phyloP scores from a whole-genome alignment of 1,140 invertebrate species.

The Listronotus bonariensis region DNA sequence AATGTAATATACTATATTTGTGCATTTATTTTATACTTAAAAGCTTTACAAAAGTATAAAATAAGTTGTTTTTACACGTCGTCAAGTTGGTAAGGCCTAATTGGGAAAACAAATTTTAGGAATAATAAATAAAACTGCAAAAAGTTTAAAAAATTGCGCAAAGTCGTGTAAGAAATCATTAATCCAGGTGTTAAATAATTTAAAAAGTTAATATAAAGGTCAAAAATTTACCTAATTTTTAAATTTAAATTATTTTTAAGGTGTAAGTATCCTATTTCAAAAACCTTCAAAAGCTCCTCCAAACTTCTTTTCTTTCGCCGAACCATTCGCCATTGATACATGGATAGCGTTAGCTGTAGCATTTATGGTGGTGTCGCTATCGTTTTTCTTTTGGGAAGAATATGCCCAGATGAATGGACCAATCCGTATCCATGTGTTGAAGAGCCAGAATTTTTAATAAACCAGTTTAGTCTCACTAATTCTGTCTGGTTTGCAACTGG shows the following conservation, averaged over 20 bases:
- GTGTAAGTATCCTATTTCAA: slow-evolving; percentile 76
- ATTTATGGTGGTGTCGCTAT: slow-evolving; percentile 77
- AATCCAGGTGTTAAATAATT: too few species aligned
- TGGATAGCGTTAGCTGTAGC: slow-evolving; percentile 79
- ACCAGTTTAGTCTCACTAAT: slow-evolving; percentile 70
- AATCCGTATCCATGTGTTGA: slow-evolving; percentile 77
- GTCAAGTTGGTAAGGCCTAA: too few species aligned
- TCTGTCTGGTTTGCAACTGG: slow-evolving; percentile 62
- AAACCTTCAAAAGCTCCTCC: slow-evolving; percentile 72
- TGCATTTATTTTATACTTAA: too few species aligned
- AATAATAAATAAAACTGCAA: too few species aligned
- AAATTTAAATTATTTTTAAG: slow-evolving; percentile 53
- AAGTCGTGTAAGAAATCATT: too few species aligned
- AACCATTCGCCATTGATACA: slow-evolving; percentile 79
- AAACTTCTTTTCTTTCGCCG: slow-evolving; percentile 79
- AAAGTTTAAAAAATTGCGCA: too few species aligned
- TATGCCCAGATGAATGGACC: slow-evolving; percentile 76
- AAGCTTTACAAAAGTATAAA: too few species aligned
- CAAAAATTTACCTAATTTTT: too few species aligned
- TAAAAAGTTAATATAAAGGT: too few species aligned
- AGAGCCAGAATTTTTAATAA: slow-evolving; percentile 69
- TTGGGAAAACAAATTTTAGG: too few species aligned
- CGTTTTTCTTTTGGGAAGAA: slow-evolving; percentile 75
- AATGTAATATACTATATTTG: too few species aligned
- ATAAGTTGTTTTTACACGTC: too few species aligned